Evolutionary conservation across 2,113 vertebrate species (phyloP).

Genomic region (Lanius collurio): DNA sequence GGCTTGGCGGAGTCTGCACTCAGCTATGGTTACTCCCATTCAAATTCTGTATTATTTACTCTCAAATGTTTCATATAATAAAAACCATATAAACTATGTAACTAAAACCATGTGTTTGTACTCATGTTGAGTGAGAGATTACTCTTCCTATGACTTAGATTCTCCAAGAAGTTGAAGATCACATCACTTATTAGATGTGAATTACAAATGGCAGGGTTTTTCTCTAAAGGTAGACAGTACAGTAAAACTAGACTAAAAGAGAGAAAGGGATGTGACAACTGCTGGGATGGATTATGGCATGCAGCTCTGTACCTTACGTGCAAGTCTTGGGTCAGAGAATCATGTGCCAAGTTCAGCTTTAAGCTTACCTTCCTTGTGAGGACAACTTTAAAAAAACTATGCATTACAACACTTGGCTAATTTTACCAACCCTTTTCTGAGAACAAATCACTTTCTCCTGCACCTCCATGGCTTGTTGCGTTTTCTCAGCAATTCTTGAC

Average conservation of each 20-base stretch:
- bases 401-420: neutral
- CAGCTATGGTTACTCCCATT: neutral
- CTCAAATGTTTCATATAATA: neutral
- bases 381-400: neutral
- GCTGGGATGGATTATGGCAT: neutral
- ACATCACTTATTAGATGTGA: neutral
- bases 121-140: neutral
- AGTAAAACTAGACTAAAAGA: neutral
- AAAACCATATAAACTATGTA: accelerated
- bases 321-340: neutral
- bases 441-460: neutral
- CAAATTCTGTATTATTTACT: neutral
- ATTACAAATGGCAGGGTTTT: neutral
- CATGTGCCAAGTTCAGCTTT: neutral
- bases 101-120: neutral
- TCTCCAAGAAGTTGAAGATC: neutral
- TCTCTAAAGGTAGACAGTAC: neutral
- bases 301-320: neutral
- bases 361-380: neutral
- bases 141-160: neutral
- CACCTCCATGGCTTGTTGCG: neutral
- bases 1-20: neutral
- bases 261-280: neutral
- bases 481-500: neutral
- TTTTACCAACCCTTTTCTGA: neutral